Conservation (phyloP, 2,113 vertebrate genomes). For the Picathartes gymnocephalus region DNA sequence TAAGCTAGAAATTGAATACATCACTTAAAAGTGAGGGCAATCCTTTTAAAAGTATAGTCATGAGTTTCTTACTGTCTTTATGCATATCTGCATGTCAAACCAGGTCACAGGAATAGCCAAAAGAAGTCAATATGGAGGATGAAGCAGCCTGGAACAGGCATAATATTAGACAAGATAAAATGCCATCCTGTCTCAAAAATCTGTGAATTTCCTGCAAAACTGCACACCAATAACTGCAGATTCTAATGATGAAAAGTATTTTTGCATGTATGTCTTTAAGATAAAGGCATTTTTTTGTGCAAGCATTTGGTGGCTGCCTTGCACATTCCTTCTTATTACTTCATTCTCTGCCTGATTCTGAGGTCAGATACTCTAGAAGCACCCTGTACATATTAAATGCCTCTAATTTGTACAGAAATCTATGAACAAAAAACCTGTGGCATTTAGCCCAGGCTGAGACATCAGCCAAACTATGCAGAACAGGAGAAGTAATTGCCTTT, state of each 20-base stretch:
- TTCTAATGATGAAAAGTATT: background rate
- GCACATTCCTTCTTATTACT: background rate
- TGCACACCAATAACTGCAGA: fast-evolving
- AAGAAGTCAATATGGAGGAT: background rate
- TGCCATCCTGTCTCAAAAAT: background rate
- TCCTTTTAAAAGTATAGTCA: background rate
- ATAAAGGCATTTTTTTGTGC: background rate
- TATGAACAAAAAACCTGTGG: background rate
- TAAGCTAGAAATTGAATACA: background rate
- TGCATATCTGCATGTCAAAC: background rate
- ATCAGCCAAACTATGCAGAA: background rate
- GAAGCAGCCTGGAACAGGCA: background rate
- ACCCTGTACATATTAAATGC: background rate
- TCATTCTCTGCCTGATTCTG: background rate
- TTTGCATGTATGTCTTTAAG: background rate
- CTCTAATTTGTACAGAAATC: background rate
- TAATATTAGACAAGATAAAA: background rate
- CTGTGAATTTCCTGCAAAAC: background rate
- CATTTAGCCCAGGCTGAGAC: background rate
- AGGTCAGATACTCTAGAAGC: background rate
- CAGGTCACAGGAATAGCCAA: background rate
- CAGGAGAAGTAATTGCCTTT: background rate
- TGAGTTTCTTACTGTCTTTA: background rate
- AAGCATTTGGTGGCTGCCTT: background rate
- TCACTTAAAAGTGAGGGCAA: background rate